Evolutionary conservation across 2,888 invertebrate species (phyloP).

Genomic region (Bembecia ichneumoniformis): DNA sequence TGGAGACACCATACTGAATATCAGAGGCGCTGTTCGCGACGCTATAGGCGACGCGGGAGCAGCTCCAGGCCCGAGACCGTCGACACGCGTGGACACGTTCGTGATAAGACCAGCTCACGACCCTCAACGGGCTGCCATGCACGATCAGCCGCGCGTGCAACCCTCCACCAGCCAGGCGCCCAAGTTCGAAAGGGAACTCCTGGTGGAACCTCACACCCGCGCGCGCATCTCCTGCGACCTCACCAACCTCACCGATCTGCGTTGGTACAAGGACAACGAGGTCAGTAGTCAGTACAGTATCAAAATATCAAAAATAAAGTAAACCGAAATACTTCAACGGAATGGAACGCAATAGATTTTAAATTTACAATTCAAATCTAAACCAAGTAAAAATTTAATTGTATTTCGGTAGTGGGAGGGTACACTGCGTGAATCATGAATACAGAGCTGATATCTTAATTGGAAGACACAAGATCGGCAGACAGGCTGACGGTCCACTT

Average conservation of each 20-base stretch:
- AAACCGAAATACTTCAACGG: no score
- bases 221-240: conserved; percentile 41
- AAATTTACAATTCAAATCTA: no score
- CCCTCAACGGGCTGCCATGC: not conserved
- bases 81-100: conserved; percentile 54
- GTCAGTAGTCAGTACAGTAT: no score
- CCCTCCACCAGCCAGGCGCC: conserved; percentile 18
- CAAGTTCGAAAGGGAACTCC: conserved; percentile 33
- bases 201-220: conserved; percentile 49
- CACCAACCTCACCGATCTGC: conserved; percentile 38
- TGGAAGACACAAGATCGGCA: no score
- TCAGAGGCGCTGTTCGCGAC: conserved; percentile 58
- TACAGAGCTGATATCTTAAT: no score
- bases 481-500: no score
- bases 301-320: no score
- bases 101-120: conserved; percentile 45
- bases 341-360: no score
- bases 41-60: conserved; percentile 62
- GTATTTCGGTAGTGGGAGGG: no score
- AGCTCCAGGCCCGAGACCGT: conserved; percentile 50
- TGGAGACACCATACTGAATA: conserved; percentile 61
- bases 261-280: conserved; percentile 62
- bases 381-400: no score
- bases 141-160: conserved; percentile 15
- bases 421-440: no score